Conservation (phyloP, 1,140 invertebrate species). For the Drosophila nigrodunni region DNA sequence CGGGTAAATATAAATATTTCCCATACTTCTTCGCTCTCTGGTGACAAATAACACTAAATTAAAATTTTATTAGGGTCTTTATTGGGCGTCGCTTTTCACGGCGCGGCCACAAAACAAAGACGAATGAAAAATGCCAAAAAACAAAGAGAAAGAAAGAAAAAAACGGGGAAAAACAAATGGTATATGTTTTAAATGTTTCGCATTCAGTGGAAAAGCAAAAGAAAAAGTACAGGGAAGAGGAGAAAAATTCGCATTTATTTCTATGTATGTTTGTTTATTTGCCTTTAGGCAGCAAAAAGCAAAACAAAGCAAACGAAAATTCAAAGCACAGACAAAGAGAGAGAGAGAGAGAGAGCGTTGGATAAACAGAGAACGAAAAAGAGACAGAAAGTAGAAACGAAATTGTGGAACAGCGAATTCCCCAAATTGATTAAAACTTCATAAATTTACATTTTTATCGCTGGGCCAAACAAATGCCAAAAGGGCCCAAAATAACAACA, state of each 20-base stretch:
- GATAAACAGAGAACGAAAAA: not conserved
- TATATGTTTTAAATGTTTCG: slow-evolving; percentile 80
- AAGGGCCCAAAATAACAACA: slow-evolving; percentile 33
- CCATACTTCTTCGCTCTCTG: slow-evolving; percentile 42
- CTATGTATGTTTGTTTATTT: slow-evolving; percentile 51
- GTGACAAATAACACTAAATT: slow-evolving; percentile 82
- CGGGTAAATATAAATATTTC: slow-evolving; percentile 22
- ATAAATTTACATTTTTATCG: slow-evolving; percentile 83
- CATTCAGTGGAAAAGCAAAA: slow-evolving; percentile 39
- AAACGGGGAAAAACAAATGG: slow-evolving; percentile 24
- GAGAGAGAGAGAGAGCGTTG: not conserved
- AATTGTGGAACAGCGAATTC: slow-evolving; percentile 69
- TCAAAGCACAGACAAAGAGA: too few species aligned
- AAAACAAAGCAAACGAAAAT: slow-evolving; percentile 45
- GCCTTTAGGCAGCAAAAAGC: slow-evolving; percentile 53
- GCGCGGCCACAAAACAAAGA: slow-evolving; percentile 37
- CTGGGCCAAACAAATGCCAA: slow-evolving; percentile 65
- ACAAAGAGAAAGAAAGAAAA: slow-evolving; percentile 18
- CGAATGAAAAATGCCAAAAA: slow-evolving; percentile 36
- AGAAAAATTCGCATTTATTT: slow-evolving; percentile 46
- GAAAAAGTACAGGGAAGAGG: slow-evolving; percentile 9
- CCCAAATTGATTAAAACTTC: slow-evolving; percentile 83
- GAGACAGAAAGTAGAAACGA: not conserved
- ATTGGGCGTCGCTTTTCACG: slow-evolving; percentile 71
- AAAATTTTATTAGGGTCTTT: slow-evolving; percentile 83